Percentiles rank a stretch among this genome's conserved stretches.
These are phyloP conservation scores for Chrysina gloriosa DNA, from an alignment of 2,888 invertebrate genomes.

Conservation along the genomic window DNA sequence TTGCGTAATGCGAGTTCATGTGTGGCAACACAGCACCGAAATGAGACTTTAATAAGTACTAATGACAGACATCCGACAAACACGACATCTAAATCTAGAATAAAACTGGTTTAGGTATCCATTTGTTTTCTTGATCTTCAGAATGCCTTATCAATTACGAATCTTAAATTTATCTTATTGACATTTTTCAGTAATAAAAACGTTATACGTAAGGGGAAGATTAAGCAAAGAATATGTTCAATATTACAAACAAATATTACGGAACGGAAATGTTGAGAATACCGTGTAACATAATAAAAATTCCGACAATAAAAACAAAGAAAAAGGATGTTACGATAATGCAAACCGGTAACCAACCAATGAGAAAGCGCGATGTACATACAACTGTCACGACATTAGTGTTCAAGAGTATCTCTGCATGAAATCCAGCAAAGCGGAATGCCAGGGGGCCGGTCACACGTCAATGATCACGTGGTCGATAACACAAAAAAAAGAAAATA, in stretches of 20 bases:
- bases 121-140: not conserved
- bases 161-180: not conserved
- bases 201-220: not conserved
- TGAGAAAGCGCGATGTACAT: not conserved
- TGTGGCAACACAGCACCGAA: not conserved
- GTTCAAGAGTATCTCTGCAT: not conserved
- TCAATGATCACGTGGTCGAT: conserved; percentile 11
- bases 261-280: conserved; percentile 14
- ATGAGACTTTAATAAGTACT: not conserved
- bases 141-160: not conserved
- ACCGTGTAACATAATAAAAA: not conserved
- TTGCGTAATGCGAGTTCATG: not conserved
- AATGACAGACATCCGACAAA: not conserved
- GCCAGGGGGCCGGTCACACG: conserved; percentile 35
- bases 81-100: not conserved
- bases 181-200: not conserved
- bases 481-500: too few relatives aligned
- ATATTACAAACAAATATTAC: not conserved
- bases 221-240: not conserved
- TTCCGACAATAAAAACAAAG: not conserved
- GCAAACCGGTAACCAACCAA: conserved; percentile 19
- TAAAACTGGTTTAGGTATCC: not conserved
- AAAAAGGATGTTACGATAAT: not conserved
- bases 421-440: conserved; percentile 9
- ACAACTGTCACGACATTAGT: not conserved